Percentiles rank a stretch among this genome's conserved stretches.
phyloP scores from a whole-genome alignment of 1,140 invertebrate species.

The Cherax destructor region DNA sequence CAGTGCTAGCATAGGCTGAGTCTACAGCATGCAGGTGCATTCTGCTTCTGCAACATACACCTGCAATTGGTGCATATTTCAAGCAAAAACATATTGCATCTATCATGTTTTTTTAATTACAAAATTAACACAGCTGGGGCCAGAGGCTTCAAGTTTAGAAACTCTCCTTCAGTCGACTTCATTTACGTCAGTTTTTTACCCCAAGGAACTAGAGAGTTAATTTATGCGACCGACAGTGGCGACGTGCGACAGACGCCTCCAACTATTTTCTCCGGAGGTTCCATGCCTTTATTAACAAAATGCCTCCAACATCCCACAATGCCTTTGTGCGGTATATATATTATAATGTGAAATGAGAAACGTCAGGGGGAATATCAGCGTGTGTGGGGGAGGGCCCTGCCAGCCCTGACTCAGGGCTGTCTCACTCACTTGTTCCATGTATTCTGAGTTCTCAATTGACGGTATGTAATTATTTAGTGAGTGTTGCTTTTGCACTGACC shows the following conservation, averaged over 20 bases:
- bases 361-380: constrained; percentile 45
- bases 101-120: background rate
- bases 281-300: constrained; percentile 42
- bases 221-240: constrained; percentile 6
- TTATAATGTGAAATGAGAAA: constrained; percentile 63
- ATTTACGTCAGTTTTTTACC: background rate
- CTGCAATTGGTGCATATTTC: too few species aligned
- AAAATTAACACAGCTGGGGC: background rate
- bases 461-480: constrained; percentile 49
- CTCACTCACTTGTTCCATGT: constrained; percentile 40
- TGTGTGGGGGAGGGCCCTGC: constrained; percentile 20
- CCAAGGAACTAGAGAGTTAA: background rate
- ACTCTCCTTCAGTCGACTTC: background rate
- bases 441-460: constrained; percentile 52
- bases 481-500: constrained; percentile 40
- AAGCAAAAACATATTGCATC: too few species aligned
- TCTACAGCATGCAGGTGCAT: too few species aligned
- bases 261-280: constrained; percentile 7
- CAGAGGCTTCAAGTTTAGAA: background rate
- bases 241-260: background rate
- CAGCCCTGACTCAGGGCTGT: constrained; percentile 41
- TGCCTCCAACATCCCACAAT: constrained; percentile 36
- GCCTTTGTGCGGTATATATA: constrained; percentile 44
- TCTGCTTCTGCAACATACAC: too few species aligned
- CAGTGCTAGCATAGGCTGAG: too few species aligned